Conservation (phyloP, 2,797 vertebrate genomes). For the Macroramphosus scolopax region DNA sequence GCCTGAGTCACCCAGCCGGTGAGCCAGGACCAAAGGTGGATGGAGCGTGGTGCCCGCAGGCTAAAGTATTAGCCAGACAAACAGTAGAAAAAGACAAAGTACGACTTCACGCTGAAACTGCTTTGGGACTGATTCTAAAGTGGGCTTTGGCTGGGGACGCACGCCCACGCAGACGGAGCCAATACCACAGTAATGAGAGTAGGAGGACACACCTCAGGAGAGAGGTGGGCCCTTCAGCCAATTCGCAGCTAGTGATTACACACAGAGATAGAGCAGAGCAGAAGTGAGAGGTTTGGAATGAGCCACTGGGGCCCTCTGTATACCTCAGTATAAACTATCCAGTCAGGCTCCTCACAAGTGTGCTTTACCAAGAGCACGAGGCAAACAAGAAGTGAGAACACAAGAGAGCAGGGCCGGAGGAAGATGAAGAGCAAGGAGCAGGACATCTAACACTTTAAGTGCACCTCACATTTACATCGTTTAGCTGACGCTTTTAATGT, state of each 20-base stretch:
- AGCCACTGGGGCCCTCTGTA: slow-evolving; percentile 21
- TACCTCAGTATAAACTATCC: slow-evolving; percentile 33
- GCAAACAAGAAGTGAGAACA: slow-evolving; percentile 1
- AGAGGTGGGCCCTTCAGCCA: slow-evolving; percentile 63
- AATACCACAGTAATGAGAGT: slow-evolving; percentile 65
- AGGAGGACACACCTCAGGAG: slow-evolving; percentile 74
- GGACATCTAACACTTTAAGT: neutral
- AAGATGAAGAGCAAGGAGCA: neutral
- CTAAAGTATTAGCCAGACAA: slow-evolving; percentile 40
- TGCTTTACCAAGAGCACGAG: slow-evolving; percentile 23
- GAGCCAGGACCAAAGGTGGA: slow-evolving; percentile 44
- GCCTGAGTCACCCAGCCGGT: slow-evolving; percentile 50
- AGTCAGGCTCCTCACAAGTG: slow-evolving; percentile 22
- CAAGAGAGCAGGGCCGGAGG: neutral
- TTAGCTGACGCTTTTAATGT: slow-evolving; percentile 9
- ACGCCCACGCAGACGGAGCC: slow-evolving; percentile 24
- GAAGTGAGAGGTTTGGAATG: slow-evolving; percentile 40
- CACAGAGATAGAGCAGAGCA: slow-evolving; percentile 40
- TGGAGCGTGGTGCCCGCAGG: slow-evolving; percentile 32
- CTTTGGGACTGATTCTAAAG: slow-evolving; percentile 50
- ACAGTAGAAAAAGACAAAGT: slow-evolving; percentile 39
- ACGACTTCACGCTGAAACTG: slow-evolving; percentile 34
- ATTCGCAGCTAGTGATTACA: slow-evolving; percentile 57
- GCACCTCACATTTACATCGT: slow-evolving; percentile 7
- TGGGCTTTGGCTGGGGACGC: slow-evolving; percentile 30